A percentile compares a stretch with the other conserved stretches of the same genome.
Conservation (phyloP, 2,113 vertebrate species). For the Sigmodon hispidus region DNA sequence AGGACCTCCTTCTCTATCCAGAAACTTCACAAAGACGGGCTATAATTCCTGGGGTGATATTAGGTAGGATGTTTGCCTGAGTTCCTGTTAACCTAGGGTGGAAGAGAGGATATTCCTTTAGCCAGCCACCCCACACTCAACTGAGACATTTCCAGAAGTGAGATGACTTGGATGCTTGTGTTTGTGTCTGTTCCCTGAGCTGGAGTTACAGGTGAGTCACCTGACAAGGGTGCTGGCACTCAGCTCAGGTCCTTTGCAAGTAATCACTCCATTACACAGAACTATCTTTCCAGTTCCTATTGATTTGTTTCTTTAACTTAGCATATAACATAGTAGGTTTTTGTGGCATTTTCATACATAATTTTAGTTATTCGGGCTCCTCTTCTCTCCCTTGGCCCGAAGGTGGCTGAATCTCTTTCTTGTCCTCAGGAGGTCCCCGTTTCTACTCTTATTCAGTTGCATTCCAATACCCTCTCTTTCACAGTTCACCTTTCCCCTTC, state of each 20-base stretch:
- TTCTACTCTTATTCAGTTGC: neutral
- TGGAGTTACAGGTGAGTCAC: neutral
- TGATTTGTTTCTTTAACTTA: neutral
- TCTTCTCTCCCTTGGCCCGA: neutral
- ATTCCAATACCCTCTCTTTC: neutral
- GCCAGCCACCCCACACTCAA: neutral
- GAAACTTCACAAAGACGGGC: neutral
- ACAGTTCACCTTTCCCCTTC: neutral
- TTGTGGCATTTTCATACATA: neutral
- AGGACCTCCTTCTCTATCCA: fast-evolving
- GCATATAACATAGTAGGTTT: neutral
- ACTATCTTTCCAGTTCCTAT: neutral
- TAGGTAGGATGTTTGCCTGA: neutral
- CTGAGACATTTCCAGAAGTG: neutral
- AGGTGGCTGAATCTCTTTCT: neutral
- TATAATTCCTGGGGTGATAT: fast-evolving
- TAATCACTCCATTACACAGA: neutral
- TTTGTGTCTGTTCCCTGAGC: neutral
- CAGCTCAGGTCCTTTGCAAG: neutral
- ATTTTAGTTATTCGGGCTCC: neutral
- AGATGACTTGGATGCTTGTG: neutral
- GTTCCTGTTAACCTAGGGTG: neutral
- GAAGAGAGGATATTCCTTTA: no score
- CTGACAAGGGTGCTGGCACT: neutral
- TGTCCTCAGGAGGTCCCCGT: neutral